Evolutionary conservation across 53 echinoderm and acorn worm genomes (phyloP).

Genomic region (Astropecten irregularis): DNA sequence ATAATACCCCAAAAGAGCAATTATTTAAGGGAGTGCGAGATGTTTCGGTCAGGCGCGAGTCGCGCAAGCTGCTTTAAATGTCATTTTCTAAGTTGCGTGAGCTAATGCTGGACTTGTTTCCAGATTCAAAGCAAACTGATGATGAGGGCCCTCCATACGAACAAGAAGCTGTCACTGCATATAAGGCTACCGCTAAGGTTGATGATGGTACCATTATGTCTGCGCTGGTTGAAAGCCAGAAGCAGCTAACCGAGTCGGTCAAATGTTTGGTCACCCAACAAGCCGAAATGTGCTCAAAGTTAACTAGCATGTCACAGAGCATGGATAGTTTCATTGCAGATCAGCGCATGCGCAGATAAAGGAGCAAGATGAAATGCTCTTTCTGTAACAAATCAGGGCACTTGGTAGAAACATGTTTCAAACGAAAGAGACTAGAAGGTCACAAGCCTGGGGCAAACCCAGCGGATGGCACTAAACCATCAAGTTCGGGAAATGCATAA

Average conservation of each 20-base stretch:
- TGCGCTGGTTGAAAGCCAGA: constrained; percentile 1
- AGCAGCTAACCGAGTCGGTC: neutral
- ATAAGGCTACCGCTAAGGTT: neutral
- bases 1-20: neutral
- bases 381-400: neutral
- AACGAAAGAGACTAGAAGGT: constrained; percentile 36
- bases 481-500: neutral
- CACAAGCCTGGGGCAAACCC: no score
- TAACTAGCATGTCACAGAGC: no score
- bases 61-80: neutral
- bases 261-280: constrained; percentile 6
- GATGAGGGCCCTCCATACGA: neutral
- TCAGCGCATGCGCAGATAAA: neutral
- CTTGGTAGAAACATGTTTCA: constrained; percentile 11
- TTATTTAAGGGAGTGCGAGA: neutral
- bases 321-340: no score
- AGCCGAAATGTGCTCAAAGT: neutral
- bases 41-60: neutral
- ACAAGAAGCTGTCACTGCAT: neutral
- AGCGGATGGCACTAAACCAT: no score
- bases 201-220: neutral
- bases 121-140: neutral
- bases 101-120: neutral
- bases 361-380: neutral
- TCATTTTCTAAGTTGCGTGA: constrained; percentile 5